Percentiles rank a stretch among this genome's conserved stretches.
phyloP scores from a whole-genome alignment of 2,797 vertebrate species.

The Micromesistius poutassou region DNA sequence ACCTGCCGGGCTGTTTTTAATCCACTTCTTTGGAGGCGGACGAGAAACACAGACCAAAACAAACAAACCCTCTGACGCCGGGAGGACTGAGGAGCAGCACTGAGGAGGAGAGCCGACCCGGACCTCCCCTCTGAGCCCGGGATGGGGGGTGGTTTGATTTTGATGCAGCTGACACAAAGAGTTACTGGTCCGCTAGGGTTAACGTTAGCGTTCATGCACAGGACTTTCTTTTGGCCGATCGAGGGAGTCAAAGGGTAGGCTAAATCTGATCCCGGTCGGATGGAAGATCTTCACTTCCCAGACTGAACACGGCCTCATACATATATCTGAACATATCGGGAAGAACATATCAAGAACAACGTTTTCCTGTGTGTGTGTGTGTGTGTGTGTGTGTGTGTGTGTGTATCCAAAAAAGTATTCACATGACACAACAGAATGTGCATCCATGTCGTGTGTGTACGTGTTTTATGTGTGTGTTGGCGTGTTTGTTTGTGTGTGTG shows the following conservation, averaged over 20 bases:
- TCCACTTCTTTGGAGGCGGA: not conserved
- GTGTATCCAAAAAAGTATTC: not conserved
- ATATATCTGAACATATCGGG: too few relatives aligned
- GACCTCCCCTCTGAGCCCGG: not conserved
- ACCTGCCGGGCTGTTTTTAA: not conserved
- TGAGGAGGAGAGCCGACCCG: not conserved
- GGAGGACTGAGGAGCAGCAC: not conserved
- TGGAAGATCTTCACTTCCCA: not conserved
- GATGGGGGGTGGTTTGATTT: too few relatives aligned
- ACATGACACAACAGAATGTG: not conserved
- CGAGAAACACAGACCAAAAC: not conserved
- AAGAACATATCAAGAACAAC: too few relatives aligned
- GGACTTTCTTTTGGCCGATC: not conserved
- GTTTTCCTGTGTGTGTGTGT: too few relatives aligned
- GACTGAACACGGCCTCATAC: not conserved
- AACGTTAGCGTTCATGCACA: too few relatives aligned
- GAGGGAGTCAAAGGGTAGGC: not conserved
- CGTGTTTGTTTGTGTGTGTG: conserved; percentile 24
- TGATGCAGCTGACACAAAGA: too few relatives aligned
- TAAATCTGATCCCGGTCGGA: not conserved
- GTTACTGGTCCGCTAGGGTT: too few relatives aligned
- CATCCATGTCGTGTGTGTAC: not conserved
- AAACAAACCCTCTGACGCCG: not conserved
- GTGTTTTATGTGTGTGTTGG: not conserved
- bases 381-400: too few relatives aligned